phyloP scores from a whole-genome alignment of 2,113 vertebrate species.

The Limnothrissa miodon region DNA sequence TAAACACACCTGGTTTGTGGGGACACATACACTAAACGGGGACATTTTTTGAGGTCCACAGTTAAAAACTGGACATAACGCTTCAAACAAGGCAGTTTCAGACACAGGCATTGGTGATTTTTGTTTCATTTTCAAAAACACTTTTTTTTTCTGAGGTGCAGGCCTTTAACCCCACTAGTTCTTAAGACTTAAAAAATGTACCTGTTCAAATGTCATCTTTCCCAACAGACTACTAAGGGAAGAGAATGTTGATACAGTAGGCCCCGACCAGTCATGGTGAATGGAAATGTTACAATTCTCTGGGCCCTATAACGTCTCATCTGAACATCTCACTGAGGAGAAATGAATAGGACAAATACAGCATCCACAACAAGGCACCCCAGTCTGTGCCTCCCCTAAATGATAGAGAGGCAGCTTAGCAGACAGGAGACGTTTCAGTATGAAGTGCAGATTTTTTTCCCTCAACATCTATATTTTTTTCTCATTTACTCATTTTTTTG shows the following conservation, averaged over 20 bases:
- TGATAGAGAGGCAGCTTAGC: constrained; percentile 50
- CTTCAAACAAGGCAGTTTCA: constrained; percentile 77
- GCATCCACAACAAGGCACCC: constrained; percentile 71
- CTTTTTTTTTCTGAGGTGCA: constrained; percentile 17
- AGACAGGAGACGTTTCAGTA: constrained; percentile 67
- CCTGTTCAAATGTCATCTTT: constrained; percentile 60
- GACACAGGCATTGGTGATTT: constrained; percentile 75
- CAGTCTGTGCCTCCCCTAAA: constrained; percentile 55
- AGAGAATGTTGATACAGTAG: constrained; percentile 58
- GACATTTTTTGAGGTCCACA: constrained; percentile 61
- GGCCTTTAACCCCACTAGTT: constrained; percentile 28
- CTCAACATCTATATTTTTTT: constrained; percentile 62
- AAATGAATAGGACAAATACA: constrained; percentile 64
- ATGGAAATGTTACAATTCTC: constrained; percentile 69
- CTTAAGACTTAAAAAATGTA: constrained; percentile 66
- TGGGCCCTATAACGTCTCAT: constrained; percentile 32
- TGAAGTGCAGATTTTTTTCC: constrained; percentile 71
- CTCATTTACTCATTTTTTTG: constrained; percentile 56
- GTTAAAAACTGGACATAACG: constrained; percentile 67
- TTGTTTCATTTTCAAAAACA: constrained; percentile 42
- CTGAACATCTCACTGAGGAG: constrained; percentile 61
- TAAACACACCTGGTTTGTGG: constrained; percentile 50
- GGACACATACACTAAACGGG: constrained; percentile 11
- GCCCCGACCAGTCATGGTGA: constrained; percentile 55
- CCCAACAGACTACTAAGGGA: constrained; percentile 32